Conservation (phyloP, 2,113 vertebrate species). For the Callionymus lyra region DNA sequence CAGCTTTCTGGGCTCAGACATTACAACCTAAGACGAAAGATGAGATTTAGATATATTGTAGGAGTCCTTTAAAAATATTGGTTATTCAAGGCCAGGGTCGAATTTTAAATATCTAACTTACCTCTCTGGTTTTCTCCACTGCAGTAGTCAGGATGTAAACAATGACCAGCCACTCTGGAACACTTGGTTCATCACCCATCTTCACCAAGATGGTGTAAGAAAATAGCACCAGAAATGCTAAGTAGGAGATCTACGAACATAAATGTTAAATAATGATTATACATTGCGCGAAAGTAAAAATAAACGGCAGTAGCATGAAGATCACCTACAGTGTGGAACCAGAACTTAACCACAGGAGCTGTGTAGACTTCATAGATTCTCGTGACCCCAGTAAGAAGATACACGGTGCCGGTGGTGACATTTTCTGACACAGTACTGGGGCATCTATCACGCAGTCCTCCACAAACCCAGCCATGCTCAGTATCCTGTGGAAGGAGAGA, state of each 20-base stretch:
- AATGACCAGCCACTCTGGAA: slow-evolving; percentile 87
- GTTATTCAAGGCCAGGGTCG: too few relatives aligned
- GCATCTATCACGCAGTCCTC: slow-evolving; percentile 11
- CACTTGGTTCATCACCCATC: slow-evolving; percentile 77
- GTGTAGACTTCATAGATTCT: slow-evolving; percentile 91
- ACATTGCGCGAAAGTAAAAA: neutral
- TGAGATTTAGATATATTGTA: neutral
- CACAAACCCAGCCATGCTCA: slow-evolving; percentile 57
- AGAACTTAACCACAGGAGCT: slow-evolving; percentile 96
- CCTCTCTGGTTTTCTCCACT: slow-evolving; percentile 88
- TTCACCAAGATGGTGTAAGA: slow-evolving; percentile 86
- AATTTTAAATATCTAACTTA: too few relatives aligned
- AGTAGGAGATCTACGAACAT: slow-evolving; percentile 76
- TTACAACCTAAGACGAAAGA: slow-evolving; percentile 68
- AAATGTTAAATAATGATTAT: neutral
- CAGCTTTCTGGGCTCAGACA: slow-evolving; percentile 86
- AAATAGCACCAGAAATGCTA: slow-evolving; percentile 89
- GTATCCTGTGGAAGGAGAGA: slow-evolving; percentile 46
- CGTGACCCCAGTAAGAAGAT: slow-evolving; percentile 67
- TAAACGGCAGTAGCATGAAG: neutral
- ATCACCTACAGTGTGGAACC: slow-evolving; percentile 88
- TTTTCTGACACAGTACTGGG: slow-evolving; percentile 19
- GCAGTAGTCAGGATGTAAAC: slow-evolving; percentile 83
- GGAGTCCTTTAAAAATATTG: too few relatives aligned
- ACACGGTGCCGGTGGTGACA: slow-evolving; percentile 23